Percentiles rank a stretch among this genome's conserved stretches.
Evolutionary conservation across 2,888 invertebrate species (phyloP).

Genomic region (Oeneis ivallda): DNA sequence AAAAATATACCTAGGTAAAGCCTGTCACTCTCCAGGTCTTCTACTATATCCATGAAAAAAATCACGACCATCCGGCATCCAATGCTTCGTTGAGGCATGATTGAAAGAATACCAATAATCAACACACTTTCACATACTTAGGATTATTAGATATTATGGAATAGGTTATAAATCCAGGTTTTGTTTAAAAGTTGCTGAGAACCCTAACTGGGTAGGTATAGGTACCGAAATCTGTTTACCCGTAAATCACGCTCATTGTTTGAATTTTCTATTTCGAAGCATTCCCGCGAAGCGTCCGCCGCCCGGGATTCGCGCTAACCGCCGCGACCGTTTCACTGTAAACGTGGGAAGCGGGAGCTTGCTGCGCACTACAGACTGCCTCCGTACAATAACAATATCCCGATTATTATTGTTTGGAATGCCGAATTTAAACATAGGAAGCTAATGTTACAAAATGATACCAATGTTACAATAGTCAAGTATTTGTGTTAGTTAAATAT

Average conservation of each 20-base stretch:
- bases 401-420: slow-evolving; percentile 36
- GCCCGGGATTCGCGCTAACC: slow-evolving; percentile 58
- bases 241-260: slow-evolving; percentile 78
- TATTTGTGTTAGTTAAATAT: no score
- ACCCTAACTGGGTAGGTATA: slow-evolving; percentile 37
- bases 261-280: slow-evolving; percentile 77
- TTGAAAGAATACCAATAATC: no score
- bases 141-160: no score
- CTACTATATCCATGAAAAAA: no score
- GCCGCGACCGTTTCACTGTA: slow-evolving; percentile 57
- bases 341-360: slow-evolving; percentile 52
- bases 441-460: slow-evolving; percentile 21
- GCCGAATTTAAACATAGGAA: slow-evolving; percentile 28
- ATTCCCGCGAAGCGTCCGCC: slow-evolving; percentile 65
- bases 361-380: slow-evolving; percentile 54
- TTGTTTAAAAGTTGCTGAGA: neutral
- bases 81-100: no score
- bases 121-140: no score
- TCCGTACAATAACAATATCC: slow-evolving; percentile 43
- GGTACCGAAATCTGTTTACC: slow-evolving; percentile 69
- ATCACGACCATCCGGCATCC: no score
- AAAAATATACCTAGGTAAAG: no score
- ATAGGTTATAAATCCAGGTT: neutral
- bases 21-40: no score
- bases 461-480: slow-evolving; percentile 5